Conservation (phyloP, 2,113 vertebrate genomes). For the Oreotrochilus melanogaster region DNA sequence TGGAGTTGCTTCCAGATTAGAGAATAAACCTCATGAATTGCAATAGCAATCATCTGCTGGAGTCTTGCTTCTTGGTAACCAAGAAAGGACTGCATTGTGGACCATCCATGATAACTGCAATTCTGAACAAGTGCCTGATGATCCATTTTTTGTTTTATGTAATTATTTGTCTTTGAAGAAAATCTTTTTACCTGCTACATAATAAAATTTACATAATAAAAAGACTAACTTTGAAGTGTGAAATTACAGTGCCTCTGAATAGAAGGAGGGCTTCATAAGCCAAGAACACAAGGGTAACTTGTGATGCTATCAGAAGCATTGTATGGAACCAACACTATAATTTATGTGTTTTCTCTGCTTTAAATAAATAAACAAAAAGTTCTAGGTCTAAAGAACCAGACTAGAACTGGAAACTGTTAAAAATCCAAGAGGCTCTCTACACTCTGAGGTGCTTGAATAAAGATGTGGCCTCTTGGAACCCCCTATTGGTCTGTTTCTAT, state of each 20-base stretch:
- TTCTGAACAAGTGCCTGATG: neutral
- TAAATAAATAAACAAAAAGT: neutral
- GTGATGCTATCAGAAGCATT: neutral
- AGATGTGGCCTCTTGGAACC: neutral
- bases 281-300: neutral
- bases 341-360: neutral
- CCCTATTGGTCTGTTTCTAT: neutral
- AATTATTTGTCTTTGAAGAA: neutral
- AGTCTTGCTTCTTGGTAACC: accelerated
- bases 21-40: neutral
- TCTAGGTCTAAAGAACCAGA: neutral
- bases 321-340: neutral
- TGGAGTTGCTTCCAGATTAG: neutral
- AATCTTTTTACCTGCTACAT: neutral
- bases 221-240: neutral
- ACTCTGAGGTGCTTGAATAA: neutral
- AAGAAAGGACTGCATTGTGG: neutral
- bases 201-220: neutral
- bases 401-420: neutral
- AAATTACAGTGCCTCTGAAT: neutral
- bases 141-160: neutral
- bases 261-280: neutral
- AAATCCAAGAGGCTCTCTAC: neutral
- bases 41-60: neutral
- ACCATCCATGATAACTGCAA: neutral